Evolutionary conservation across 2,888 invertebrate species (phyloP).

Genomic region (Scaptomyza flava): DNA sequence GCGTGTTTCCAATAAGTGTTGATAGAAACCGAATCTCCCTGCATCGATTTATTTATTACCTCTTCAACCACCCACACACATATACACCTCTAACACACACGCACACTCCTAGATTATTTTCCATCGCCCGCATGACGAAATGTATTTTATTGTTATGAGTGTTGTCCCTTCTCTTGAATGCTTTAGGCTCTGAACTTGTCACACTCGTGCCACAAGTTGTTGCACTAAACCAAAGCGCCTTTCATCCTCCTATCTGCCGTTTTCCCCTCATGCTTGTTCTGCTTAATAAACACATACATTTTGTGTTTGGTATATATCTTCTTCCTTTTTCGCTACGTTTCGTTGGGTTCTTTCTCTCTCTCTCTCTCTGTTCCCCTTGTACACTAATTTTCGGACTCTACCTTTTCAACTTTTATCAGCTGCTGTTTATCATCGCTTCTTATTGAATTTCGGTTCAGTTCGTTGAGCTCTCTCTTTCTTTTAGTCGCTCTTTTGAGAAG

Average conservation of each 20-base stretch:
- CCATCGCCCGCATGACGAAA: constrained; percentile 28
- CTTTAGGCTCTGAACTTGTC: constrained; percentile 58
- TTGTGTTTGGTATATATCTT: constrained; percentile 22
- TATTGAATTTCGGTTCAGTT: constrained; percentile 67
- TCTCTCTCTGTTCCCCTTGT: constrained; percentile 24
- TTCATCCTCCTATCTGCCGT: neutral
- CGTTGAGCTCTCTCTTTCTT: constrained; percentile 37
- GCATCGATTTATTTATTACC: constrained; percentile 69
- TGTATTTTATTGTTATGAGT: constrained; percentile 52
- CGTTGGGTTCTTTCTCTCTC: constrained; percentile 4
- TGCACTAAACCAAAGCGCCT: constrained; percentile 33
- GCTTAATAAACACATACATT: constrained; percentile 18
- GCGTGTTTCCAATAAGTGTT: constrained; percentile 45
- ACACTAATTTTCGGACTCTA: constrained; percentile 67
- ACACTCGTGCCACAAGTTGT: constrained; percentile 78
- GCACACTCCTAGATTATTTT: constrained; percentile 16
- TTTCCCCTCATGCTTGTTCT: neutral
- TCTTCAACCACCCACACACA: constrained; percentile 44
- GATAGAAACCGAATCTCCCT: constrained; percentile 38
- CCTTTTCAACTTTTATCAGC: constrained; percentile 73
- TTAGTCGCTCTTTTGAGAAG: constrained; percentile 8
- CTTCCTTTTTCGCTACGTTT: constrained; percentile 31
- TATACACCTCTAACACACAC: constrained; percentile 1
- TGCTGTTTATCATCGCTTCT: constrained; percentile 73
- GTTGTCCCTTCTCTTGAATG: constrained; percentile 23